Conservation (phyloP, 2,797 vertebrate species). For the Catamblyrhynchus diadema region DNA sequence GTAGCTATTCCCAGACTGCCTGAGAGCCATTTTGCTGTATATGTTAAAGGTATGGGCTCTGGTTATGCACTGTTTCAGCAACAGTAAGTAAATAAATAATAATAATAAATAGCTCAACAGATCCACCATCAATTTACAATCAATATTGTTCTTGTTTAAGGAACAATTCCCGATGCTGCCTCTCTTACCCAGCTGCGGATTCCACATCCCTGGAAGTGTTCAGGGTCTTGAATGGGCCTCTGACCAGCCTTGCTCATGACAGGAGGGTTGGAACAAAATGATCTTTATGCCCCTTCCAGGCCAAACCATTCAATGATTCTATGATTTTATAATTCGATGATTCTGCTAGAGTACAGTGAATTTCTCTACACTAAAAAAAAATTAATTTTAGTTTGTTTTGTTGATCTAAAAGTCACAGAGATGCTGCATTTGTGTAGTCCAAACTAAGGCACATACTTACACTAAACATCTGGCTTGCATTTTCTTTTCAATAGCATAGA, state of each 20-base stretch:
- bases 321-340: background rate
- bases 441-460: background rate
- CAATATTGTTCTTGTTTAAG: background rate
- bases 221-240: background rate
- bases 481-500: constrained; percentile 37
- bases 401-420: background rate
- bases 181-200: background rate
- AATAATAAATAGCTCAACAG: background rate
- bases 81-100: background rate
- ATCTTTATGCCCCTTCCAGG: background rate
- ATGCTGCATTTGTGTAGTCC: background rate
- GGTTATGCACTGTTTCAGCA: background rate
- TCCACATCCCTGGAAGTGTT: background rate
- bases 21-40: background rate
- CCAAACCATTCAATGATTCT: background rate
- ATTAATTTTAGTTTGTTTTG: background rate
- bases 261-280: background rate
- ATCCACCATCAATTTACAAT: background rate
- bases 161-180: background rate
- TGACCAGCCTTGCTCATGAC: background rate
- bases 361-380: background rate
- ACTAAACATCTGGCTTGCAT: constrained; percentile 24
- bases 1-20: background rate
- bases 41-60: background rate
- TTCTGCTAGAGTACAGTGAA: background rate